Evolutionary conservation across 2,113 vertebrate genomes (phyloP).

Genomic region (Chunga burmeisteri): DNA sequence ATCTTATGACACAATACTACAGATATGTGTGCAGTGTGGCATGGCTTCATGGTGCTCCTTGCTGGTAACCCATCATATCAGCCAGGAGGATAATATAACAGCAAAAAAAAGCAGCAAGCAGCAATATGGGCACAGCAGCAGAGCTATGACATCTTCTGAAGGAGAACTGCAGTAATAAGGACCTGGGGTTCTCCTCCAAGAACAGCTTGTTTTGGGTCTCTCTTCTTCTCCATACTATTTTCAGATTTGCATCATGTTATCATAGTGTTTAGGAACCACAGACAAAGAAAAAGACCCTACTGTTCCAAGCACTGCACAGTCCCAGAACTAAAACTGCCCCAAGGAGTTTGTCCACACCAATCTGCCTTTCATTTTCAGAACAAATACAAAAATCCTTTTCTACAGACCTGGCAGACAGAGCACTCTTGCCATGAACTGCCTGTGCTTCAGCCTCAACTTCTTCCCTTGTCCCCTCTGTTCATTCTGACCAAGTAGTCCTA

Average conservation of each 20-base stretch:
- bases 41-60: not conserved
- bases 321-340: not conserved
- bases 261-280: not conserved
- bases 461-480: not conserved
- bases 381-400: not conserved
- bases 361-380: not conserved
- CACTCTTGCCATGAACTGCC: not conserved
- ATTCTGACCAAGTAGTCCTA: not conserved
- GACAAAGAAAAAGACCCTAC: not conserved
- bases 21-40: not conserved
- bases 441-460: not conserved
- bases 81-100: not conserved
- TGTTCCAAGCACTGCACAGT: not conserved
- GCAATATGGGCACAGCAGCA: not conserved
- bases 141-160: not conserved
- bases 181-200: not conserved
- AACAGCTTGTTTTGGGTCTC: not conserved
- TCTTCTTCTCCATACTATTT: not conserved
- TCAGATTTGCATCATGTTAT: not conserved
- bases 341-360: not conserved
- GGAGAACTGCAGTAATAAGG: not conserved
- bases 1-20: not conserved
- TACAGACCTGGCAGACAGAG: not conserved
- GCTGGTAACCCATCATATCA: not conserved
- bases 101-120: not conserved